These are phyloP conservation scores for Caretta caretta DNA, from an alignment of 2,113 vertebrate genomes.

Conservation along the genomic window DNA sequence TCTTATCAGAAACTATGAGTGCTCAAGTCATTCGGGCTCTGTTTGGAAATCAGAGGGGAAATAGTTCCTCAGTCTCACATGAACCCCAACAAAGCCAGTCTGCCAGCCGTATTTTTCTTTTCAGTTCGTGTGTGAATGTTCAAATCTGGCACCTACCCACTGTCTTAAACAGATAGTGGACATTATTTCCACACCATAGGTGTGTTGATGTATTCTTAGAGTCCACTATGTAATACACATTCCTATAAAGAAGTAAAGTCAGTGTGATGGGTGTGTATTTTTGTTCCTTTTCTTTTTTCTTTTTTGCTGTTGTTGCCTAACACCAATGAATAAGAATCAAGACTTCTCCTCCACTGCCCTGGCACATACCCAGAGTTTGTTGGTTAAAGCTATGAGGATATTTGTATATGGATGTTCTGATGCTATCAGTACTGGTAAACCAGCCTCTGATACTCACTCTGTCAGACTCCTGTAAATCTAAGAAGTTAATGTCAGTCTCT, in stretches of 20 bases:
- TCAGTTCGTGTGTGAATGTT: not conserved
- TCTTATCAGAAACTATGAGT: not conserved
- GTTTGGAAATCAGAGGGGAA: not conserved
- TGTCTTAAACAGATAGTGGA: not conserved
- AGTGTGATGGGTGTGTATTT: accelerated
- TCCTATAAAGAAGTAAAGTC: not conserved
- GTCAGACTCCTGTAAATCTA: not conserved
- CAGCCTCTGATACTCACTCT: not conserved
- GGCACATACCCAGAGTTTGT: not conserved
- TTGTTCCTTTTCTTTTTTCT: not conserved
- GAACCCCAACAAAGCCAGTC: not conserved
- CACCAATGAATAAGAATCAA: not conserved
- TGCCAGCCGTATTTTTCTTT: not conserved
- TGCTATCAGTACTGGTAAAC: accelerated
- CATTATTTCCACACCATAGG: not conserved
- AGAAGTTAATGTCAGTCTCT: not conserved
- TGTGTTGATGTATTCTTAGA: not conserved
- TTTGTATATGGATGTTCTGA: not conserved
- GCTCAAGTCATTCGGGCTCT: not conserved
- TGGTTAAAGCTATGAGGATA: accelerated
- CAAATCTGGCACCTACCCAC: not conserved
- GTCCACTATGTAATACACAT: not conserved
- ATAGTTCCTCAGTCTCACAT: not conserved
- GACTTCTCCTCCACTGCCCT: accelerated
- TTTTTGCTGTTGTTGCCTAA: not conserved